Percentiles rank a stretch among this genome's conserved stretches.
Evolutionary conservation across 2,888 invertebrate genomes (phyloP).

Genomic region (Nowickia ferox): DNA sequence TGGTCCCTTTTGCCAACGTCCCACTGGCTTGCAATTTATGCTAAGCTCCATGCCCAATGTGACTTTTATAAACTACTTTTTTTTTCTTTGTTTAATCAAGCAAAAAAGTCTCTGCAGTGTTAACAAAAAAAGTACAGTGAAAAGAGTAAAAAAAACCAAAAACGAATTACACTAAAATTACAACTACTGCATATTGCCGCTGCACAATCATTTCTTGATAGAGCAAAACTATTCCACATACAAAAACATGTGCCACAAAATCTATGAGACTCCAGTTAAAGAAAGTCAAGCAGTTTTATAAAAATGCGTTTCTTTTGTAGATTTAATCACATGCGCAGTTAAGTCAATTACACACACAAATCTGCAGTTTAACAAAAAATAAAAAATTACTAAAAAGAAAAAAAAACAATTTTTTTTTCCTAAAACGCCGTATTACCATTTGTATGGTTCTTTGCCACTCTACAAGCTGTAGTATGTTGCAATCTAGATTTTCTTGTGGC

Average conservation of each 20-base stretch:
- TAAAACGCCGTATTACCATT: slow-evolving; percentile 47
- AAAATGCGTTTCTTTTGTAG: slow-evolving; percentile 72
- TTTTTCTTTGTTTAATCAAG: slow-evolving; percentile 60
- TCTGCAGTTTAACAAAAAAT: background rate
- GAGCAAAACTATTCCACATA: background rate
- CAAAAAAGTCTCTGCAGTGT: slow-evolving; percentile 63
- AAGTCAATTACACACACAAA: slow-evolving; percentile 68
- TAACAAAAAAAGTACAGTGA: background rate
- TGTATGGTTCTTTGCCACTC: slow-evolving; percentile 47
- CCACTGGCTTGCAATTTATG: slow-evolving; percentile 38
- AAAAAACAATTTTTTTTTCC: background rate
- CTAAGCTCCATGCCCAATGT: slow-evolving; percentile 45
- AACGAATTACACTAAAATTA: slow-evolving; percentile 62
- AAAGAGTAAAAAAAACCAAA: slow-evolving; percentile 11
- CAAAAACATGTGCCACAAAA: background rate
- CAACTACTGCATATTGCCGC: slow-evolving; percentile 69
- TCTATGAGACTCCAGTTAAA: slow-evolving; percentile 12
- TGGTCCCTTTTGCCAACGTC: background rate
- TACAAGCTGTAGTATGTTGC: slow-evolving; percentile 22
- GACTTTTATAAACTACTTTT: slow-evolving; percentile 64
- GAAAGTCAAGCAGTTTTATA: slow-evolving; percentile 52
- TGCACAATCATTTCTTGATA: slow-evolving; percentile 68
- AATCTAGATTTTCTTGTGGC: slow-evolving; percentile 61
- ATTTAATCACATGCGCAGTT: slow-evolving; percentile 72
- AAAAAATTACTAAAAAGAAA: slow-evolving; percentile 1